Base-by-base conservation (phyloP, 2,888 invertebrate genomes). In the Cenopis cana region DNA sequence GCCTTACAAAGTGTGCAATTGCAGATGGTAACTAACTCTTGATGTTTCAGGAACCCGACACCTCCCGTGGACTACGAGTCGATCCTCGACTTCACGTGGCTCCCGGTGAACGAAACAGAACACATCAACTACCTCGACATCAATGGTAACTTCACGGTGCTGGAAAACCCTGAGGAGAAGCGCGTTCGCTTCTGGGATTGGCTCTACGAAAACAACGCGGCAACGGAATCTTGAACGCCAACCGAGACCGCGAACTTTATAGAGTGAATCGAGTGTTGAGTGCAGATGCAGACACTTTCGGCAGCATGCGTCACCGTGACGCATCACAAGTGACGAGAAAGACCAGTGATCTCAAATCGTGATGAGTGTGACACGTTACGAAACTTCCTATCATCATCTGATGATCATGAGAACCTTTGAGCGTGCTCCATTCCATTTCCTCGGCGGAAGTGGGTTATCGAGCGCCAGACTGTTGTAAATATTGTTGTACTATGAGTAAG, bases 121-220 rank as follows among this genome's bases (percentile, higher is more conserved):
- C 82, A 83, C 41, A 74, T 93, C 24, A 83, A 82, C 73, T 95
- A 94, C 79, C 87, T 95, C 54, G 94, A 95, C 79, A 95, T 95
- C 75, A 90, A 91, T 29, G 88, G 91, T 55, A 91, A 93, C 76
- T 89, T 95, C 76, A 93, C 94, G 14, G 82, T 94, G 76, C 87
- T 84, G 64, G 82, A 84, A 0, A 93, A 94, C 77, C 95, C 95
- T 0, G 95, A 95, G 76, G 74, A 87, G 0, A 91, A 91, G 73
- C 88, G 95, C 41, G 87, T 94, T 50, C 86, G 87, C 20, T 95
- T 95, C 83, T 95, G 95, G 95, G 94, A 95, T 83, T 85, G 85
- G 87, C 84, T 93, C 1, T 93, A 89, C 73, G 87, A 91, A 17
- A 89, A 86, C 78, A 90, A 88, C 75, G 83, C 64, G 4, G 18